Conservation (phyloP, 2,797 vertebrate species). For the Mus spretus region DNA sequence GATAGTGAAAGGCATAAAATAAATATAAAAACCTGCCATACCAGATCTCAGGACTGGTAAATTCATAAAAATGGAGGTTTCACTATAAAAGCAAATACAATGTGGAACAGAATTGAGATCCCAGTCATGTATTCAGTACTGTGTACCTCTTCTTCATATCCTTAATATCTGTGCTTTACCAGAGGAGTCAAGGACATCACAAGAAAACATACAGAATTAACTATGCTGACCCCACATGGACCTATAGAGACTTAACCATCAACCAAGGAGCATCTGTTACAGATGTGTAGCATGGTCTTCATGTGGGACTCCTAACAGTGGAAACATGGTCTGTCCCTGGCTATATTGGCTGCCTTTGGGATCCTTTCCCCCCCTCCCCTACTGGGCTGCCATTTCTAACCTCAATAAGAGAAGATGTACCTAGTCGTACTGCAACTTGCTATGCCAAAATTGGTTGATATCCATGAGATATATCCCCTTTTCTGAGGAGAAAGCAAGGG, state of each 20-base stretch:
- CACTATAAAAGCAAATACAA: background rate
- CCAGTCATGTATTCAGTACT: background rate
- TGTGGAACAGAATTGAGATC: background rate
- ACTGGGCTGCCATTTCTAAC: background rate
- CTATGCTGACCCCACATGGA: background rate
- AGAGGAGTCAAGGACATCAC: background rate
- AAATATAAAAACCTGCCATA: constrained; percentile 40
- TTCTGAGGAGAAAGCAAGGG: background rate
- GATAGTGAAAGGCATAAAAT: no score
- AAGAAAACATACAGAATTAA: background rate
- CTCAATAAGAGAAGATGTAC: background rate
- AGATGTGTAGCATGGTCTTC: background rate
- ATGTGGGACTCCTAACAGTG: background rate
- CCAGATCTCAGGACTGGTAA: background rate
- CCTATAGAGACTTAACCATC: background rate
- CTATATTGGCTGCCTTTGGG: background rate
- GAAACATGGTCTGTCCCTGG: background rate
- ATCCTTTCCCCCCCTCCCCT: background rate
- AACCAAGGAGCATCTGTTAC: background rate
- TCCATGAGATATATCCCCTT: background rate
- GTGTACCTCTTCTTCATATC: background rate
- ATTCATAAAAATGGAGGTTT: background rate
- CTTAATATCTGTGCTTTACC: background rate
- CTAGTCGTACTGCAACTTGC: background rate
- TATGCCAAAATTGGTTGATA: background rate